These are phyloP conservation scores for Intellagama lesueurii DNA, from an alignment of 2,797 vertebrate genomes.

Conservation along the genomic window DNA sequence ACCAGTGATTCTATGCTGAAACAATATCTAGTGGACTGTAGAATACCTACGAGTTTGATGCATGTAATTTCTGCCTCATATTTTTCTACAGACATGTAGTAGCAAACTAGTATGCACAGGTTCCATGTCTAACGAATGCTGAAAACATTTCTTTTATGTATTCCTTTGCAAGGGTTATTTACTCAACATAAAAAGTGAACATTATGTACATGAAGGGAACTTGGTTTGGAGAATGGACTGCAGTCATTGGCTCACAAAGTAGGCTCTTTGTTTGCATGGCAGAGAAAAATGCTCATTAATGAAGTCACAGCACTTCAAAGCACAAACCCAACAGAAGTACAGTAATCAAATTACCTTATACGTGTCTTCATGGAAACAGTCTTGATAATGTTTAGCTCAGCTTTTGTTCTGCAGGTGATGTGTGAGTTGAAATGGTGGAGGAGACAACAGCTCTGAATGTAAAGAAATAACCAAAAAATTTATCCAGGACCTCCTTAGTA, in stretches of 20 bases:
- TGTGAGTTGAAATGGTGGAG: conserved; percentile 11
- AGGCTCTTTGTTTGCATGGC: conserved; percentile 18
- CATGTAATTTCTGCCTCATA: background rate
- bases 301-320: conserved; percentile 37
- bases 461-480: conserved; percentile 9
- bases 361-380: conserved; percentile 34
- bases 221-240: conserved; percentile 23
- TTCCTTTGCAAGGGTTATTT: conserved; percentile 23
- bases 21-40: background rate
- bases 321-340: conserved; percentile 22
- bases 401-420: background rate
- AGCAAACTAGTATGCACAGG: background rate
- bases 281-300: conserved; percentile 37
- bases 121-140: background rate
- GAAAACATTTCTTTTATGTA: background rate
- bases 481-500: background rate
- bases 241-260: conserved; percentile 3
- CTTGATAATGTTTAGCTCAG: conserved; percentile 57
- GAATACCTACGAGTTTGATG: background rate
- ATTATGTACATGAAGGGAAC: conserved; percentile 33
- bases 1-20: background rate
- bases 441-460: background rate
- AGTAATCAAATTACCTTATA: conserved; percentile 31
- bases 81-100: background rate
- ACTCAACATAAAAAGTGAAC: conserved; percentile 28